Evolutionary conservation across 2,888 invertebrate genomes (phyloP), one percentile per base, ranked within the genome.

Genomic region (Andrena flavipes): DNA sequence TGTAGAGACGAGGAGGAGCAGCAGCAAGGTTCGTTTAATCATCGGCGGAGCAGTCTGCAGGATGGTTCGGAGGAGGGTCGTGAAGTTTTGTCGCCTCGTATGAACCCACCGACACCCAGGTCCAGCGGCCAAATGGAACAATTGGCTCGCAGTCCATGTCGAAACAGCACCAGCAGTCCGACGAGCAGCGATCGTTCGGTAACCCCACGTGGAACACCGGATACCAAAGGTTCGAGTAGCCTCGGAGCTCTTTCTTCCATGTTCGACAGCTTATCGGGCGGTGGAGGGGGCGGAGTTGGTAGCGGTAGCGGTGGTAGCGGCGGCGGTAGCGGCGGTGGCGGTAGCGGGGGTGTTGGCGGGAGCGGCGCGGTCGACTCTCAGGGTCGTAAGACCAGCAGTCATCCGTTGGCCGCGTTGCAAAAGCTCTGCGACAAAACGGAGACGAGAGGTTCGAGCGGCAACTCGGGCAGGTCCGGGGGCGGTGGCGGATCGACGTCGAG

Each of bases 381-480:
- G 5, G 95, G 96, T 1, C 96, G 96, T 60, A 96, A 96, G 88
- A 95, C 96, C 13, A 96, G 96, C 81, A 97, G 98, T 90, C 98
- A 99, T 94, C 99, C 99, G 6, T 94, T 99, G 89, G 98, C 99
- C 26, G 99, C 99, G 1, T 95, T 99, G 74, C 99, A 99, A 93
- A 99, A 99, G 94, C 96, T 99, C 33, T 98, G 99, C 95, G 99
- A 99, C 94, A 99, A 98, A 94, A 98, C 98, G 87, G 98, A 98
- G 94, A 97, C 96, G 23, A 96, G 96, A 86, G 96, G 96, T 42
- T 87, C 91, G 16, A 87, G 92, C 72, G 87, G 91, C 33, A 84
- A 85, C 72, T 72, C 79, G 20, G 23, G 74, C 26, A 84, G 85
- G 13, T 81, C 87, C 60, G 90, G 80, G 20, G 72, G 94, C 78